Conservation (phyloP, 2,113 vertebrate species). For the Indri indri region DNA sequence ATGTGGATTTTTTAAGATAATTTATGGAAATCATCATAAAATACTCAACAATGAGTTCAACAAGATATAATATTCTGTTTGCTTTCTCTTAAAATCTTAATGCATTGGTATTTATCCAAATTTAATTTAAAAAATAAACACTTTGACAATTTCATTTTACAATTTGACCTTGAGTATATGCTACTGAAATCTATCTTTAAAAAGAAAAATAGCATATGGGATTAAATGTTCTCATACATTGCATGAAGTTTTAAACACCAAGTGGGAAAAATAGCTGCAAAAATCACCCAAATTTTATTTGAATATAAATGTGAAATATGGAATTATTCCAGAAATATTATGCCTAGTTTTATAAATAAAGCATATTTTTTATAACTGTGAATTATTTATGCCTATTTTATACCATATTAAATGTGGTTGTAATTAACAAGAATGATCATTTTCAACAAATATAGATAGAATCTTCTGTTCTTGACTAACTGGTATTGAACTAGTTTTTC, state of each 20-base stretch:
- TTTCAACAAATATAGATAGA: not conserved
- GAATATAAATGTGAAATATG: not conserved
- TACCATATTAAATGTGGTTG: not conserved
- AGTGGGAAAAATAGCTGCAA: not conserved
- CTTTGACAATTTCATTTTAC: not conserved
- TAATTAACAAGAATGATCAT: not conserved
- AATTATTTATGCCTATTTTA: not conserved
- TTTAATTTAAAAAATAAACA: not conserved
- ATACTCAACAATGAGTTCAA: not conserved
- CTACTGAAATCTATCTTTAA: not conserved
- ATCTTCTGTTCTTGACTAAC: not conserved
- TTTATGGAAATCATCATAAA: constrained; percentile 3
- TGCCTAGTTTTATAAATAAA: not conserved
- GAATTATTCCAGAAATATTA: not conserved
- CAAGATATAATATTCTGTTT: not conserved
- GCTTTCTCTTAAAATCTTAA: not conserved
- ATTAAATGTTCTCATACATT: not conserved
- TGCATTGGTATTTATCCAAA: not conserved
- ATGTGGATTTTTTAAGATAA: not conserved
- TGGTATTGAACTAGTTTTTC: not conserved
- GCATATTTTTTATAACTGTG: not conserved
- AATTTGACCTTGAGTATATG: not conserved
- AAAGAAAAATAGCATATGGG: not conserved
- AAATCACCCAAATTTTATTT: not conserved
- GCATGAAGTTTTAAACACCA: not conserved